Evolutionary conservation across 2,888 invertebrate species (phyloP).

Genomic region (Nineta flava): DNA sequence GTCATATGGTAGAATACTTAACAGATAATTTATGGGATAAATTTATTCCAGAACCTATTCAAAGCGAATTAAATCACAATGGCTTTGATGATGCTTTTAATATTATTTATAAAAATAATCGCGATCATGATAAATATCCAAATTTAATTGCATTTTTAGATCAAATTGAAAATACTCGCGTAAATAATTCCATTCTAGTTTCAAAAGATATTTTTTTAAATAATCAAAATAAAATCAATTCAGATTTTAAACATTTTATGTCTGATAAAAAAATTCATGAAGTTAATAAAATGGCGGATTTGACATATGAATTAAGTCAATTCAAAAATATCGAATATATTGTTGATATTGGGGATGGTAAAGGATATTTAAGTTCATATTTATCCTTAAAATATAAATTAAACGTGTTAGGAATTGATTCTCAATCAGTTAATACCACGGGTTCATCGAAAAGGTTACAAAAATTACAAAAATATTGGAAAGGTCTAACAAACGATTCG

Average conservation of each 20-base stretch:
- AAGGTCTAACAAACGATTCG: constrained; percentile 18
- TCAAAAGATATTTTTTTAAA: not conserved
- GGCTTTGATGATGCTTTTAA: constrained; percentile 30
- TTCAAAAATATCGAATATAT: constrained; percentile 30
- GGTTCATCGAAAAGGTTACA: constrained; percentile 44
- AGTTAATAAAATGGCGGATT: constrained; percentile 46
- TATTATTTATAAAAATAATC: constrained; percentile 26
- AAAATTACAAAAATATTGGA: constrained; percentile 28
- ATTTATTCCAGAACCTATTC: constrained; percentile 37
- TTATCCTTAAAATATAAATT: constrained; percentile 52
- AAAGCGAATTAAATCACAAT: constrained; percentile 29
- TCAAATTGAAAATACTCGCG: constrained; percentile 8
- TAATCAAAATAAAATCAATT: constrained; percentile 11
- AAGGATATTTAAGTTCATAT: constrained; percentile 68
- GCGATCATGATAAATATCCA: not conserved
- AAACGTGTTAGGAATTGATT: constrained; percentile 70
- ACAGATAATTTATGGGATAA: constrained; percentile 47
- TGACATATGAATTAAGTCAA: constrained; percentile 36
- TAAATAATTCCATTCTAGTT: constrained; percentile 1
- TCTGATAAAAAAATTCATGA: constrained; percentile 69
- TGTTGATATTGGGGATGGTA: constrained; percentile 80
- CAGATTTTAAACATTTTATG: constrained; percentile 51
- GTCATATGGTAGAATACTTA: constrained; percentile 63
- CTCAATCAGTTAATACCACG: constrained; percentile 45
- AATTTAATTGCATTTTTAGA: not conserved